phyloP scores from a whole-genome alignment of 2,113 vertebrate species.

The Nannobrachium achirus region DNA sequence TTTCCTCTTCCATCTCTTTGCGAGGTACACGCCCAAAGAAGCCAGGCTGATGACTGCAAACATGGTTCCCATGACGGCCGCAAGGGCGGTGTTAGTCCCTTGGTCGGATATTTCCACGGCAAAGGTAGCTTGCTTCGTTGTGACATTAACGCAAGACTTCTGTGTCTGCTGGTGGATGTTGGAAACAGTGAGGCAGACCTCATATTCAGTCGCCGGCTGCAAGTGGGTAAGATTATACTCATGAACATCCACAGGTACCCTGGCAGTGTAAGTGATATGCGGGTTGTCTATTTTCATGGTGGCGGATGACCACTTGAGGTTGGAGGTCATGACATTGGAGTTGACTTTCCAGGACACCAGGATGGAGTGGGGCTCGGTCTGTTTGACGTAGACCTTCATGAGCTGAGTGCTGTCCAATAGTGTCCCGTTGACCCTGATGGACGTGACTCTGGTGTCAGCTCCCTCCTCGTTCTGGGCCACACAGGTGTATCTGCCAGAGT shows the following conservation, averaged over 20 bases:
- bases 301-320: slow-evolving; percentile 96
- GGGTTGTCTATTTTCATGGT: slow-evolving; percentile 99
- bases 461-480: slow-evolving; percentile 95
- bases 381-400: slow-evolving; percentile 93
- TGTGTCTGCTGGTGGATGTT: slow-evolving; percentile 92
- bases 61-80: slow-evolving; percentile 92
- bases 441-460: slow-evolving; percentile 90
- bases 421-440: slow-evolving; percentile 92
- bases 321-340: slow-evolving; percentile 92
- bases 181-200: slow-evolving; percentile 95
- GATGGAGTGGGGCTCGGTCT: slow-evolving; percentile 92
- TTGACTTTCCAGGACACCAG: slow-evolving; percentile 96
- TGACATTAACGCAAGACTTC: slow-evolving; percentile 94
- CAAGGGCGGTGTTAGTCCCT: slow-evolving; percentile 90
- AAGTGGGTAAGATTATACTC: slow-evolving; percentile 97
- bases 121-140: slow-evolving; percentile 89
- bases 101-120: slow-evolving; percentile 88
- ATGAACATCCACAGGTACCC: slow-evolving; percentile 94
- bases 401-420: slow-evolving; percentile 91
- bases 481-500: slow-evolving; percentile 95
- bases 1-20: slow-evolving; percentile 94
- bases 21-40: slow-evolving; percentile 86
- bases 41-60: slow-evolving; percentile 91
- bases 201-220: slow-evolving; percentile 94
- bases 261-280: slow-evolving; percentile 95